Evolutionary conservation across 1,140 invertebrate species (phyloP).

Genomic region (Olivierus martensii): DNA sequence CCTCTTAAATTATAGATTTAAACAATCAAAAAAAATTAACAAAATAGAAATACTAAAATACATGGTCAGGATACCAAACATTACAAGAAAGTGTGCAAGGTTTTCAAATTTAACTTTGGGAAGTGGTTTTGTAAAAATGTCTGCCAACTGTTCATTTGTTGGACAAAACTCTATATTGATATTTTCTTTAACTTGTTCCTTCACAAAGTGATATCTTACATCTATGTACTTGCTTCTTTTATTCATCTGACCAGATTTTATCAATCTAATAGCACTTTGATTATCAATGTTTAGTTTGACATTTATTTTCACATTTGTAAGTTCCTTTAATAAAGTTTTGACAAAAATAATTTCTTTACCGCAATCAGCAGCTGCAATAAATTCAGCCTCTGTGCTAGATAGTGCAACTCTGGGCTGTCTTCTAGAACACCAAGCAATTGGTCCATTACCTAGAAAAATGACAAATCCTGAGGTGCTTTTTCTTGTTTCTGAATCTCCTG

Average conservation of each 20-base stretch:
- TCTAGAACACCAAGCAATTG: constrained; percentile 16
- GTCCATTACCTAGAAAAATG: background rate
- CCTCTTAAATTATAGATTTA: too few species aligned
- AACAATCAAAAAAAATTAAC: too few species aligned
- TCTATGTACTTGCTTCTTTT: background rate
- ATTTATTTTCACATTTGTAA: background rate
- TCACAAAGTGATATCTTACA: too few species aligned
- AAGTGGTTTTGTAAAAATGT: too few species aligned
- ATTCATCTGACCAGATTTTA: background rate
- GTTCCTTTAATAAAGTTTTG: background rate
- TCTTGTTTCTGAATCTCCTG: too few species aligned
- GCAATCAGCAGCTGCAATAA: background rate
- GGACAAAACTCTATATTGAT: too few species aligned
- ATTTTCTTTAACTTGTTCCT: too few species aligned
- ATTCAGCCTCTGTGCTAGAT: constrained; percentile 17
- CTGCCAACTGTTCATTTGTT: too few species aligned
- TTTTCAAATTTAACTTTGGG: too few species aligned
- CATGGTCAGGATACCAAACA: too few species aligned
- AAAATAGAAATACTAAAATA: too few species aligned
- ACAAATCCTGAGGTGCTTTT: background rate
- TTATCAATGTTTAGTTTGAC: background rate
- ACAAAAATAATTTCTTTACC: background rate
- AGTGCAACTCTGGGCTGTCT: constrained; percentile 9
- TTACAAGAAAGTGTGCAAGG: too few species aligned
- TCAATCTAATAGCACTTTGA: background rate